A percentile compares a stretch with the other conserved stretches of the same genome.
phyloP scores from a whole-genome alignment of 2,888 invertebrate species.

The Bombylius major region DNA sequence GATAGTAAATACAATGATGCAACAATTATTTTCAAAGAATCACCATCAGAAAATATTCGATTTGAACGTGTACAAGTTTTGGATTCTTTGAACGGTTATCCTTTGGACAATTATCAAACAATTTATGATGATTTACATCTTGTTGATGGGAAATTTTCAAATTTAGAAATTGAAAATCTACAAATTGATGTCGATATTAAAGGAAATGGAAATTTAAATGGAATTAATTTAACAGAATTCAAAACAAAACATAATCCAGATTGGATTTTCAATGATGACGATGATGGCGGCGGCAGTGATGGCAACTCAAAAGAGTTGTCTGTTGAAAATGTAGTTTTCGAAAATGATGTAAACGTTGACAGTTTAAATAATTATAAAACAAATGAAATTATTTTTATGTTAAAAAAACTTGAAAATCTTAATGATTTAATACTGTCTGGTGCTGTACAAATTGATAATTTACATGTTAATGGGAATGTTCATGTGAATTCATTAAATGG shows the following conservation, averaged over 20 bases:
- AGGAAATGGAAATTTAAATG: slow-evolving; percentile 26
- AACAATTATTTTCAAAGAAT: slow-evolving; percentile 30
- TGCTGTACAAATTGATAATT: slow-evolving; percentile 31
- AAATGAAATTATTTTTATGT: slow-evolving; percentile 23
- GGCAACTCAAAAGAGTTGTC: slow-evolving; percentile 23
- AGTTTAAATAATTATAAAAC: slow-evolving; percentile 32
- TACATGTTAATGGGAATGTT: slow-evolving; percentile 30
- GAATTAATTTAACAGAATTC: slow-evolving; percentile 29
- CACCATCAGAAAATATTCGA: slow-evolving; percentile 16
- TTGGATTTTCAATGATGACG: no score
- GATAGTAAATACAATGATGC: slow-evolving; percentile 32
- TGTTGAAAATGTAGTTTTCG: slow-evolving; percentile 25
- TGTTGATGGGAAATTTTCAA: slow-evolving; percentile 21
- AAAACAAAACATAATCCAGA: slow-evolving; percentile 21
- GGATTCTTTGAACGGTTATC: slow-evolving; percentile 31
- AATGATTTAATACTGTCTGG: slow-evolving; percentile 31
- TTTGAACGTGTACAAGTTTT: slow-evolving; percentile 19
- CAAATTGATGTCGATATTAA: slow-evolving; percentile 29
- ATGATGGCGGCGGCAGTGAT: background rate
- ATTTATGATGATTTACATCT: slow-evolving; percentile 26
- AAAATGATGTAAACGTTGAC: slow-evolving; percentile 26
- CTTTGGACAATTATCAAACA: slow-evolving; percentile 21
- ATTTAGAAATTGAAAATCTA: slow-evolving; percentile 24
- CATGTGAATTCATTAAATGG: slow-evolving; percentile 25
- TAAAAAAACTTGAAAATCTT: slow-evolving; percentile 25